phyloP scores from a whole-genome alignment of 1,140 invertebrate species.

The Neoseiulus cucumeris region DNA sequence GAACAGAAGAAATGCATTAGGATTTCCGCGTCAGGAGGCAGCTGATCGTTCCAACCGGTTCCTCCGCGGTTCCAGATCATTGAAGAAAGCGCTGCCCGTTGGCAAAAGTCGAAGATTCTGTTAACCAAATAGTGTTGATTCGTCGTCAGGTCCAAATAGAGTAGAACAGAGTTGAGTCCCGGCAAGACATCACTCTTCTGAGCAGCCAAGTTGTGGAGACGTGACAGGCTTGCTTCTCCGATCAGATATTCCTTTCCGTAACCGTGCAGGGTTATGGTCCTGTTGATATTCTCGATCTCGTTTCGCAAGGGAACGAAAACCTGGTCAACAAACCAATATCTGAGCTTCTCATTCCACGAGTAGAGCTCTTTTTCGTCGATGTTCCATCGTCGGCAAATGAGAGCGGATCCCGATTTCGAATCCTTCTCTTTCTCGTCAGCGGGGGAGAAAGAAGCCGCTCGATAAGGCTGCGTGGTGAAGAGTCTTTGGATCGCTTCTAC shows the following conservation, averaged over 20 bases:
- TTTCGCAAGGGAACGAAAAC: slow-evolving; percentile 43
- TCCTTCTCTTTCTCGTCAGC: neutral
- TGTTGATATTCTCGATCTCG: slow-evolving; percentile 48
- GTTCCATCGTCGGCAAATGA: slow-evolving; percentile 13
- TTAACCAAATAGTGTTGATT: slow-evolving; percentile 64
- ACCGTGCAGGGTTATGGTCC: slow-evolving; percentile 41
- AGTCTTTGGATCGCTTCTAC: neutral
- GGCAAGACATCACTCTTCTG: slow-evolving; percentile 42
- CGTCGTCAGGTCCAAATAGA: slow-evolving; percentile 50
- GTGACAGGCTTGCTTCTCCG: slow-evolving; percentile 33
- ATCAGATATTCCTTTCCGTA: slow-evolving; percentile 42
- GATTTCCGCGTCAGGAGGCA: slow-evolving; percentile 48
- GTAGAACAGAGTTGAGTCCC: slow-evolving; percentile 43
- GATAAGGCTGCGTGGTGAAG: neutral
- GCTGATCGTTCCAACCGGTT: slow-evolving; percentile 47
- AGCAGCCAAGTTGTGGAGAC: slow-evolving; percentile 30
- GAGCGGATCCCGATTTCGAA: neutral
- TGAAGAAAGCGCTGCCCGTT: slow-evolving; percentile 55
- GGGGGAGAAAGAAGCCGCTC: neutral
- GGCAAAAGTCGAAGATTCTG: slow-evolving; percentile 48
- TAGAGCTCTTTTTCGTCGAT: slow-evolving; percentile 25
- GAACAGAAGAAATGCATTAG: slow-evolving; percentile 59
- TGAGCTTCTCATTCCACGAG: slow-evolving; percentile 28
- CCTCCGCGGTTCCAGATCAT: slow-evolving; percentile 58
- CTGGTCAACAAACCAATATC: slow-evolving; percentile 50